These are phyloP conservation scores for Toxostoma redivivum DNA, from an alignment of 2,113 vertebrate genomes.

Conservation along the genomic window DNA sequence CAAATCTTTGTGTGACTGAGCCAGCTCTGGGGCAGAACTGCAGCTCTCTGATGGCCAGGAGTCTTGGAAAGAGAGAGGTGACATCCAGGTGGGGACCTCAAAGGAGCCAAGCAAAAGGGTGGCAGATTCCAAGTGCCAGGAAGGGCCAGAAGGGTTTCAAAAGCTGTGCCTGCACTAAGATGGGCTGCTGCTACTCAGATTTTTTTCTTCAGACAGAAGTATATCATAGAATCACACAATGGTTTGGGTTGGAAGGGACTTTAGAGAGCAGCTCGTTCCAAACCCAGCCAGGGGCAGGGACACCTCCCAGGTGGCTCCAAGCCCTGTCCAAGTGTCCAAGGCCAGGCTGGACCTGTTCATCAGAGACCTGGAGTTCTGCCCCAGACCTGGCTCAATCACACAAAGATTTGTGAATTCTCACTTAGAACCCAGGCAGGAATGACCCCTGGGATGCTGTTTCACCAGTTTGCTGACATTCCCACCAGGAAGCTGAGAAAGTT, in stretches of 20 bases:
- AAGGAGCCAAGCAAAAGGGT: background rate
- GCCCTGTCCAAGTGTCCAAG: no score
- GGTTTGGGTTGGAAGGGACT: background rate
- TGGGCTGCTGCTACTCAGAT: background rate
- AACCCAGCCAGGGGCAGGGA: background rate
- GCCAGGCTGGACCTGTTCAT: no score
- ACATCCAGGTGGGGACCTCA: background rate
- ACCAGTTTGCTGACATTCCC: no score
- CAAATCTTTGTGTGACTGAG: background rate
- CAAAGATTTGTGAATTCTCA: no score
- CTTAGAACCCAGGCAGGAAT: no score
- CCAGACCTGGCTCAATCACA: no score
- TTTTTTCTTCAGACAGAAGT: background rate
- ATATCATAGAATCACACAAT: rapidly evolving
- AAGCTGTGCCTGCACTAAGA: background rate
- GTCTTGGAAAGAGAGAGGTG: background rate
- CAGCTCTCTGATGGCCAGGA: background rate
- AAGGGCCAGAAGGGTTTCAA: background rate
- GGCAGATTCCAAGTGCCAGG: background rate
- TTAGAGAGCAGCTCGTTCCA: no score
- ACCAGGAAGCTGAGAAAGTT: no score
- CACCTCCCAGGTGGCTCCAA: rapidly evolving
- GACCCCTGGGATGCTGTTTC: no score
- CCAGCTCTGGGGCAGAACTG: background rate
- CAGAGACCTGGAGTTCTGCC: no score